Base-by-base conservation (phyloP, 2,797 vertebrate genomes). In the Halcyon leucocephala region DNA sequence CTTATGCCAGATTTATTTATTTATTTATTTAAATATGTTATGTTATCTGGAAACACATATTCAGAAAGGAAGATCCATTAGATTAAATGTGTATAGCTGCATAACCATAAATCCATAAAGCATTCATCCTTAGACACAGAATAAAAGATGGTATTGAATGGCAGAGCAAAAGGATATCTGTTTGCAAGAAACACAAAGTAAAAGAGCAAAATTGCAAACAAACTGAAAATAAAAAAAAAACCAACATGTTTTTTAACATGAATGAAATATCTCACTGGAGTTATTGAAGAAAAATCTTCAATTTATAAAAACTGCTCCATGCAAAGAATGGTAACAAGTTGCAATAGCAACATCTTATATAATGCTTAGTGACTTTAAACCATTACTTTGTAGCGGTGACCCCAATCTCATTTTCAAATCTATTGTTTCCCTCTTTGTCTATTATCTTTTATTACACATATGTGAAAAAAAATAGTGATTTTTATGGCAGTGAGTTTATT, bases 391-490 rank as follows among this genome's bases (percentile, higher is more conserved):
- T 97, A 73, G 73, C 83, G 97, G 74, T 29, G 42, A 69, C 33
- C 15, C 41, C 97, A 87, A 96, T 96, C 71, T 95, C 71, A 97
- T 97, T 97, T 95, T 88, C 69, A 57, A 93, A 91, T 52, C 54
- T 48, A 70, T 88, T 71, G 39, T 91, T 97, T 95, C 61, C 69
- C 25, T 94, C 73, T 95, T 65, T 49, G 77, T 28, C 86, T 93
- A 92, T 80, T 71, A 86, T 57, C 24, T 90, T 83, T 94, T 89
- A 92, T 95, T 96, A 85, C 55, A 90, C 25, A 90, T 44, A 72
- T 31, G 92, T 69, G 33, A 39, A 93, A 58, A 89, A 97, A 95
- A 57, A 37, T 69, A 95, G 61, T 28, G 12, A 28, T 80, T 95
- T 97, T 92, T 89, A 86, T 60, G 82, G 57, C 17, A 46, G 72